These are phyloP conservation scores for Danio jaintianensis DNA, from an alignment of 2,797 vertebrate species.

Conservation along the genomic window DNA sequence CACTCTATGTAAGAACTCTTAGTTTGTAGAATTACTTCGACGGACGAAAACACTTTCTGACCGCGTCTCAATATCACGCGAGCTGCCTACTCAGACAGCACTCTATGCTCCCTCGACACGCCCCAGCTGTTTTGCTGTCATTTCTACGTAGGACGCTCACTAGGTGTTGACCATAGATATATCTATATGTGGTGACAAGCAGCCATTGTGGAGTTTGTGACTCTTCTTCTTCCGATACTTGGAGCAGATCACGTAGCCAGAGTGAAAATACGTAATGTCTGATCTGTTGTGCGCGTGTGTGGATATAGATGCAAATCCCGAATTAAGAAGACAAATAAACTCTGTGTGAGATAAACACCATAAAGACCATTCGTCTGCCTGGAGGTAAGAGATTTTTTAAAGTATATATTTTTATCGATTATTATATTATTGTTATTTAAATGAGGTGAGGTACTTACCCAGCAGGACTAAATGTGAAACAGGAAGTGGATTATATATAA, in stretches of 20 bases:
- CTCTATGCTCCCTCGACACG: too few relatives aligned
- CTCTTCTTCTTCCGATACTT: background rate
- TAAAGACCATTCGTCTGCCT: background rate
- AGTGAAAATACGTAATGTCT: background rate
- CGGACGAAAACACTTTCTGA: background rate
- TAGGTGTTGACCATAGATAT: background rate
- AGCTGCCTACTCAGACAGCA: background rate
- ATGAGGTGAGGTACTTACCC: background rate
- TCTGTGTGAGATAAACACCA: slow-evolving; percentile 2
- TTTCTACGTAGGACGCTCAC: background rate
- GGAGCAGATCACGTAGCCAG: background rate
- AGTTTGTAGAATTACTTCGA: slow-evolving; percentile 6
- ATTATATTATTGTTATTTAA: background rate
- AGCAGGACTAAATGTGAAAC: slow-evolving; percentile 6
- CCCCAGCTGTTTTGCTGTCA: background rate
- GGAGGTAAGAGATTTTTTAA: slow-evolving; percentile 1
- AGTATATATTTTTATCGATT: background rate
- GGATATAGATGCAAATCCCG: slow-evolving; percentile 11
- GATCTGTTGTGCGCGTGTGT: background rate
- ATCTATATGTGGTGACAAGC: too few relatives aligned
- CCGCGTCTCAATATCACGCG: background rate
- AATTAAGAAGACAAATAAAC: slow-evolving; percentile 6
- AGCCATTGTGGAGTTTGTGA: background rate
- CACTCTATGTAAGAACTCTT: background rate
- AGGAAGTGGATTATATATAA: slow-evolving; percentile 24